Evolutionary conservation across 1,140 invertebrate genomes (phyloP).

Genomic region (Drosophila albomicans): DNA sequence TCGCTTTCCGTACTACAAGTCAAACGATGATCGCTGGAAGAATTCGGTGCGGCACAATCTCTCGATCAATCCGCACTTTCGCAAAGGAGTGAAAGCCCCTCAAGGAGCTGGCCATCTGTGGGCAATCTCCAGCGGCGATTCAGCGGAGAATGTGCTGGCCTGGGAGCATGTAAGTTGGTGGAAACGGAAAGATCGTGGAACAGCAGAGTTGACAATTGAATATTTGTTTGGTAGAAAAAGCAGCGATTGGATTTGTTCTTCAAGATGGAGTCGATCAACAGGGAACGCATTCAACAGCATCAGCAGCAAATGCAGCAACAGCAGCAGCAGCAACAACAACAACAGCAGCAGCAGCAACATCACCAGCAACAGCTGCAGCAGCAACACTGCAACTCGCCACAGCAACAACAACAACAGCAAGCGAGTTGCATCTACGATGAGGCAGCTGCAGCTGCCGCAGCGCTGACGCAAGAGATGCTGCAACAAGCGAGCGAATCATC

Average conservation of each 20-base stretch:
- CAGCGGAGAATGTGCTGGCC: conserved; percentile 81
- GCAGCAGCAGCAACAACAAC: conserved; percentile 56
- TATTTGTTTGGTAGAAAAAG: conserved; percentile 69
- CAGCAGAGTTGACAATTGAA: not conserved
- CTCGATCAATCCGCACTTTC: conserved; percentile 95
- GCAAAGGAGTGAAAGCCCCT: conserved; percentile 92
- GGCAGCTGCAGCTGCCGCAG: conserved; percentile 71
- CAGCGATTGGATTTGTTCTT: conserved; percentile 84
- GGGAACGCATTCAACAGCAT: conserved; percentile 76
- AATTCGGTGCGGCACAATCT: conserved; percentile 95
- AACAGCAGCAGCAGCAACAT: conserved; percentile 55
- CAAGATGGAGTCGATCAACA: conserved; percentile 84
- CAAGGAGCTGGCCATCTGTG: conserved; percentile 94
- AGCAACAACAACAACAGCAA: conserved; percentile 33
- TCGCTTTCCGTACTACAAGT: conserved; percentile 94
- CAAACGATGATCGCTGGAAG: conserved; percentile 95
- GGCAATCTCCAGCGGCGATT: conserved; percentile 90
- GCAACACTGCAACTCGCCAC: conserved; percentile 44
- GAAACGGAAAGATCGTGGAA: too few relatives aligned
- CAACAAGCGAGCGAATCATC: conserved; percentile 38
- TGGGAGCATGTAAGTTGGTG: conserved; percentile 82
- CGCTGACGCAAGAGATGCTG: conserved; percentile 76
- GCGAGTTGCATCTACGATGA: conserved; percentile 71
- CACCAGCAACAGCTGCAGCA: conserved; percentile 57
- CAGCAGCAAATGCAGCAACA: conserved; percentile 71